A percentile compares a stretch with the other conserved stretches of the same genome.
These are phyloP conservation scores for Porites australiensis DNA, from an alignment of 64 coral and sea anemone genomes.

Conservation along the genomic window DNA sequence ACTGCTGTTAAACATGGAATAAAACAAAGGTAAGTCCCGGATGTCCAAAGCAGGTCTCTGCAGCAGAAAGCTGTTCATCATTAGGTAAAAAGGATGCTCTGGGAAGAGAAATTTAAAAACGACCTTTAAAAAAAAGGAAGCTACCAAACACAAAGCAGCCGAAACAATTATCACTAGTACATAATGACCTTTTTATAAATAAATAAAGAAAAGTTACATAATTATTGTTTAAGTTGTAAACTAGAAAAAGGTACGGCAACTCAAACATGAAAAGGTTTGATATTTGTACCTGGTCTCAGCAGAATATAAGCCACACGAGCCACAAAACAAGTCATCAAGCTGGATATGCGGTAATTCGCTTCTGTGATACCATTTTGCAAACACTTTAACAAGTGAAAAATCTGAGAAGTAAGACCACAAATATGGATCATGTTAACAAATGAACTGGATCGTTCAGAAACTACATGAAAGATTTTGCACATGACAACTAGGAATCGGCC, in stretches of 20 bases:
- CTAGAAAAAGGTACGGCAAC: no score
- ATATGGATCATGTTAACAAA: background rate
- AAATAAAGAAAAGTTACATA: no score
- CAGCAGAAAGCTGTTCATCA: slow-evolving; percentile 62
- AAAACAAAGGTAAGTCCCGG: slow-evolving; percentile 82
- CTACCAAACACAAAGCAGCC: background rate
- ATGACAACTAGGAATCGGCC: no score
- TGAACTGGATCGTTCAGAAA: no score
- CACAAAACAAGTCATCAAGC: slow-evolving; percentile 53
- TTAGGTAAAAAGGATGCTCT: slow-evolving; percentile 60
- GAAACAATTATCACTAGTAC: no score
- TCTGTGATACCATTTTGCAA: slow-evolving; percentile 57
- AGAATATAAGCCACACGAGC: slow-evolving; percentile 56
- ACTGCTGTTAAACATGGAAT: slow-evolving; percentile 84
- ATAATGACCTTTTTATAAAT: no score
- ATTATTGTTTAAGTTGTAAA: no score
- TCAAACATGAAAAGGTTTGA: no score
- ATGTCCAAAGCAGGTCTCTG: slow-evolving; percentile 74
- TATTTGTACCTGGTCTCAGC: slow-evolving; percentile 28
- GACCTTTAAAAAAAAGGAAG: background rate
- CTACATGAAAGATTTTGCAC: no score
- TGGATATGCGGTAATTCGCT: slow-evolving; percentile 15
- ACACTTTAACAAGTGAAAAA: slow-evolving; percentile 35
- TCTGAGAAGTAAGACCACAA: background rate
- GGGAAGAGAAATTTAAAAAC: background rate